These are phyloP conservation scores for Urosaurus nigricauda DNA, from an alignment of 2,797 vertebrate species.

Conservation along the genomic window DNA sequence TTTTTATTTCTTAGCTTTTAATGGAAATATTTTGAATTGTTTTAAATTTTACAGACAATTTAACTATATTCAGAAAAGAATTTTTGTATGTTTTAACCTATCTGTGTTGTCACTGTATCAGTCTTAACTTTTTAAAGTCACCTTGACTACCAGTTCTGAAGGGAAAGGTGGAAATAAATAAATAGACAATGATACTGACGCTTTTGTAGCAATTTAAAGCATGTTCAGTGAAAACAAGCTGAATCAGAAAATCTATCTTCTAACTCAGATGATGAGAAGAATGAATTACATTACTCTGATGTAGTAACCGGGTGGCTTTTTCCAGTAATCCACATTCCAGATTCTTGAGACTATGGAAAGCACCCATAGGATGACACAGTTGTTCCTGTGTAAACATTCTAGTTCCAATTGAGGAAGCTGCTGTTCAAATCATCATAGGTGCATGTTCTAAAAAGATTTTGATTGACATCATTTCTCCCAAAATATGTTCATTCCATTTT, in stretches of 20 bases:
- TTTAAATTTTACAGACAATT: no score
- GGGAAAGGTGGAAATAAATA: no score
- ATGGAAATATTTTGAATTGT: no score
- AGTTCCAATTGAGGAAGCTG: not conserved
- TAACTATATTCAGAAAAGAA: no score
- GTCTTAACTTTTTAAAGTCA: no score
- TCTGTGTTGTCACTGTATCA: no score
- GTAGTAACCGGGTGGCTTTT: not conserved
- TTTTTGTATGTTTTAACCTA: no score
- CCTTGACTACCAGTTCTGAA: no score
- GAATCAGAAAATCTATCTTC: slow-evolving; percentile 4
- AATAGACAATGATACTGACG: not conserved
- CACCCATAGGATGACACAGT: slow-evolving; percentile 10
- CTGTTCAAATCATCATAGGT: slow-evolving; percentile 17
- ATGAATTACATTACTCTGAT: slow-evolving; percentile 19
- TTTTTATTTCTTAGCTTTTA: no score
- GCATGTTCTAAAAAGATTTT: slow-evolving; percentile 13
- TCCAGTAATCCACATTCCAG: slow-evolving; percentile 22
- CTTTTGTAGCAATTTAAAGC: not conserved
- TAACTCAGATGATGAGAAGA: slow-evolving; percentile 14
- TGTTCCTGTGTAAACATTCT: slow-evolving; percentile 26
- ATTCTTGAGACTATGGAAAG: not conserved
- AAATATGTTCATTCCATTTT: not conserved
- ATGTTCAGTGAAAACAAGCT: slow-evolving; percentile 22
- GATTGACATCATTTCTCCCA: not conserved